Conservation (phyloP, 2,113 vertebrate species). For the Gnathonemus echidnorhynchus region DNA sequence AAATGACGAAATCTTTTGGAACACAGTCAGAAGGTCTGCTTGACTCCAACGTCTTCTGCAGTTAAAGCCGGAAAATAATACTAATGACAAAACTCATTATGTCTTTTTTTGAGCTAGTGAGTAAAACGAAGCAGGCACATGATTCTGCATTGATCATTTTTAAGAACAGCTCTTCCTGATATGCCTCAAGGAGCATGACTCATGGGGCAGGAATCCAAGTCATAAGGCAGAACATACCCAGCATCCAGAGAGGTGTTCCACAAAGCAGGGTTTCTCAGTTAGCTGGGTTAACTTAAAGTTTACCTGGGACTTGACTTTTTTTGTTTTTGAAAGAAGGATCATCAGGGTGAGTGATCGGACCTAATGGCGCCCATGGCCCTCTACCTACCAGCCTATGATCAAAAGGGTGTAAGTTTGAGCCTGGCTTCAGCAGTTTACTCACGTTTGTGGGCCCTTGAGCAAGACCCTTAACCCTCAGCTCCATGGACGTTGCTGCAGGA, state of each 20-base stretch:
- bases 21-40: background rate
- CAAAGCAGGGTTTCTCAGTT: background rate
- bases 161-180: background rate
- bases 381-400: background rate
- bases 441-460: background rate
- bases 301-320: too few species aligned
- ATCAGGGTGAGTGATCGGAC: too few species aligned
- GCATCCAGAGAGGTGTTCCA: background rate
- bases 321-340: too few species aligned
- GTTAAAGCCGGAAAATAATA: background rate
- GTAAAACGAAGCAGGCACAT: background rate
- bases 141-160: background rate
- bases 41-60: background rate
- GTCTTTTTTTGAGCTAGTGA: background rate
- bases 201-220: background rate
- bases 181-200: background rate
- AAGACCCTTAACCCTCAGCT: background rate
- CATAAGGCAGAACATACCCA: background rate
- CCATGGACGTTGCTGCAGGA: background rate
- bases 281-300: background rate
- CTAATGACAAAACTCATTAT: background rate
- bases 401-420: background rate
- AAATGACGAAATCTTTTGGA: background rate
- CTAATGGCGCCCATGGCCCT: background rate
- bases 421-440: background rate